Evolutionary conservation across 2,888 invertebrate species (phyloP).

Genomic region (Heliothis peltigera): DNA sequence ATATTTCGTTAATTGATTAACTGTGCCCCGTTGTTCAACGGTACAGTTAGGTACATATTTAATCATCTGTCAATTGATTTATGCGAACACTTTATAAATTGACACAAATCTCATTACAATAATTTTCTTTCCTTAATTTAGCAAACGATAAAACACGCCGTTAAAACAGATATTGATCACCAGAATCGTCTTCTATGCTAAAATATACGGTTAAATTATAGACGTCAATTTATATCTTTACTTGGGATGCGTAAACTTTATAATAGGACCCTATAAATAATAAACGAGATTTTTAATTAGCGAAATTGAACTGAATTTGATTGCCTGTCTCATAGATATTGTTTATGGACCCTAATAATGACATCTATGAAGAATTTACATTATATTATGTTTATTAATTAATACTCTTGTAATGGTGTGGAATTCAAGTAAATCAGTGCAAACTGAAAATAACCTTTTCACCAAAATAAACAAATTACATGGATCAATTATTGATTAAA

Average conservation of each 20-base stretch:
- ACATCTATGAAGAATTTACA: slow-evolving; percentile 33
- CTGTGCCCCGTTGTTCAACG: slow-evolving; percentile 69
- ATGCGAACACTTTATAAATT: slow-evolving; percentile 66
- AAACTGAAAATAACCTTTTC: slow-evolving; percentile 57
- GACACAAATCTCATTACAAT: slow-evolving; percentile 68
- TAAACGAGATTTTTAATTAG: slow-evolving; percentile 51
- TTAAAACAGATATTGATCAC: slow-evolving; percentile 53
- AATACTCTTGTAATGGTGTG: too few relatives aligned
- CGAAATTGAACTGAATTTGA: slow-evolving; percentile 49
- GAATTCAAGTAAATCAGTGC: slow-evolving; percentile 55
- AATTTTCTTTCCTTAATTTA: slow-evolving; percentile 60
- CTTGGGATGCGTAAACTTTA: slow-evolving; percentile 48
- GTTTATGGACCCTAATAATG: slow-evolving; percentile 52
- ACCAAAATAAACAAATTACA: slow-evolving; percentile 64
- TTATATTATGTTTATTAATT: slow-evolving; percentile 31
- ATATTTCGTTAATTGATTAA: slow-evolving; percentile 78
- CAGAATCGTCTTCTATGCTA: slow-evolving; percentile 55
- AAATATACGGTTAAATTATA: slow-evolving; percentile 57
- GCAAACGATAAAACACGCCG: slow-evolving; percentile 51
- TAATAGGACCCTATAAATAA: slow-evolving; percentile 55
- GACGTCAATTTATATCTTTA: slow-evolving; percentile 60
- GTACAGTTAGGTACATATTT: slow-evolving; percentile 71
- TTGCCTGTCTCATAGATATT: slow-evolving; percentile 49
- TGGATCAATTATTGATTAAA: slow-evolving; percentile 53
- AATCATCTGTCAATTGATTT: slow-evolving; percentile 73